Percentiles rank a stretch among this genome's conserved stretches.
These are phyloP conservation scores for Megaceryle maxima DNA, from an alignment of 2,113 vertebrate genomes.

Conservation along the genomic window DNA sequence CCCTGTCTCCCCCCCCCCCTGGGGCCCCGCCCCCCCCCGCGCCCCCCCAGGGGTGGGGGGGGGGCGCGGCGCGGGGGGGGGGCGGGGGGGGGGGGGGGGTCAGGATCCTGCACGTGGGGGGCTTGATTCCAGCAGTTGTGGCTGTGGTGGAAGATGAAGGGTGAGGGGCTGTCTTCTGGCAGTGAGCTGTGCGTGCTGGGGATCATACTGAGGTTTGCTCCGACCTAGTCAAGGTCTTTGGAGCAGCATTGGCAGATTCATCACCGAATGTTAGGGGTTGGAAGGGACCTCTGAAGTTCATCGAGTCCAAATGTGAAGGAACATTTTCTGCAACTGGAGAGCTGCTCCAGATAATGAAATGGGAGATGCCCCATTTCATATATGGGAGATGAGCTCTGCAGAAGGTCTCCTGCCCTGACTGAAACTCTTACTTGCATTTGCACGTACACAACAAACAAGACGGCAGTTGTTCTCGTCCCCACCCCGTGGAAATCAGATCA, in stretches of 20 bases:
- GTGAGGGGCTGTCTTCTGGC: background rate
- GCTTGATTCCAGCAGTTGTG: background rate
- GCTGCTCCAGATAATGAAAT: background rate
- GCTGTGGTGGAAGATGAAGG: background rate
- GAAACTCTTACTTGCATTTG: background rate
- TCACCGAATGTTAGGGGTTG: no score
- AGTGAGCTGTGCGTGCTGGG: rapidly evolving
- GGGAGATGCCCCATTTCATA: background rate
- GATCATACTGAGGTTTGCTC: background rate
- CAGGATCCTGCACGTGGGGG: rapidly evolving
- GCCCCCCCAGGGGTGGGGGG: no score
- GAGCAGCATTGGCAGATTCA: background rate
- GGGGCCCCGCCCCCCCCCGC: no score
- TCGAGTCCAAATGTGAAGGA: background rate
- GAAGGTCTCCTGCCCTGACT: background rate
- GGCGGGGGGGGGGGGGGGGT: no score
- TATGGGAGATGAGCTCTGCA: background rate
- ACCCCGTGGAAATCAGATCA: background rate
- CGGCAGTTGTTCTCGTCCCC: background rate
- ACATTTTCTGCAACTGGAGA: background rate
- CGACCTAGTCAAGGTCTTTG: background rate
- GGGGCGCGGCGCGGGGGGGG: no score
- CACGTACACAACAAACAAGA: background rate
- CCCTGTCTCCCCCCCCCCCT: no score
- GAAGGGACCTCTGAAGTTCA: no score